Evolutionary conservation across 2,797 vertebrate species (phyloP).

Genomic region (Betta splendens): DNA sequence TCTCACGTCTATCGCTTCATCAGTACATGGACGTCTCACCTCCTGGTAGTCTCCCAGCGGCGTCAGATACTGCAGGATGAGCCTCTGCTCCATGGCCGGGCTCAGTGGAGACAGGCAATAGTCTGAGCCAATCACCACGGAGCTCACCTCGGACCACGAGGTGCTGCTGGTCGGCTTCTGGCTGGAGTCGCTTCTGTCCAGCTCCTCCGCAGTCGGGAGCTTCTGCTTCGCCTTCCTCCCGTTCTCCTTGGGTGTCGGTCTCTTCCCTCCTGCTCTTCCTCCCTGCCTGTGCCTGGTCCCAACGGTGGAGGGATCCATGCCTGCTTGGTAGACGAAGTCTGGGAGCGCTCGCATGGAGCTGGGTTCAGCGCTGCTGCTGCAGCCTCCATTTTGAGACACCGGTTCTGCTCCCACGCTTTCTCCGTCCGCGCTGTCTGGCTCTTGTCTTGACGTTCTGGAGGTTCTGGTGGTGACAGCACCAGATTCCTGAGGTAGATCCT

Average conservation of each 20-base stretch:
- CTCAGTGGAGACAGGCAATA: conserved; percentile 91
- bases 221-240: conserved; percentile 91
- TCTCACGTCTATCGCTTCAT: too few relatives aligned
- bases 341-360: conserved; percentile 74
- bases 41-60: conserved; percentile 96
- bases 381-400: conserved; percentile 79
- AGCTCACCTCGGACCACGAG: conserved; percentile 96
- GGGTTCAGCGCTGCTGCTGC: conserved; percentile 60
- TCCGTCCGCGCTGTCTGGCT: neutral
- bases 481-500: conserved; percentile 77
- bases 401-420: too few relatives aligned
- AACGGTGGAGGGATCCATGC: conserved; percentile 40
- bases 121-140: conserved; percentile 93
- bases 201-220: conserved; percentile 47
- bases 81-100: conserved; percentile 90
- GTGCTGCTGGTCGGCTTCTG: conserved; percentile 80
- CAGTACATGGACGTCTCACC: too few relatives aligned
- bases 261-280: conserved; percentile 62
- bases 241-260: conserved; percentile 75
- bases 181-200: neutral
- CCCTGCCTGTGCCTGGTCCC: conserved; percentile 46
- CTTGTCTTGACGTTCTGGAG: conserved; percentile 7
- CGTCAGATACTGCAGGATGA: conserved; percentile 95
- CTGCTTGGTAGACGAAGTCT: conserved; percentile 66
- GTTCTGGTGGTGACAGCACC: conserved; percentile 77